Percentiles rank a stretch among this genome's conserved stretches.
phyloP scores from a whole-genome alignment of 1,140 invertebrate genomes.

The Parapsyche elsis region DNA sequence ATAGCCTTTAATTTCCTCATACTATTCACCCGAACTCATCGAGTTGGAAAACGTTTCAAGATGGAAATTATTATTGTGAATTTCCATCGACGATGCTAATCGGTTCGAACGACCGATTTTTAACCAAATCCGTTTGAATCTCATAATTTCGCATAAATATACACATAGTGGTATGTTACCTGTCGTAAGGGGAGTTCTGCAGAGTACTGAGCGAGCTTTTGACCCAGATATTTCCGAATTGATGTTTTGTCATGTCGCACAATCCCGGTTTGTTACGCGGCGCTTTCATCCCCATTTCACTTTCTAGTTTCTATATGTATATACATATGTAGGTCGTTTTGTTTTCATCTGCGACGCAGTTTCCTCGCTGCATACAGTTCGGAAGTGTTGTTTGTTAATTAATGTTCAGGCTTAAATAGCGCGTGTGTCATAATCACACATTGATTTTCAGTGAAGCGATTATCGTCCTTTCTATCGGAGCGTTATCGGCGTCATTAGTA shows the following conservation, averaged over 20 bases:
- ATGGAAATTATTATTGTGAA: too few relatives aligned
- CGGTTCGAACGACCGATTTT: too few relatives aligned
- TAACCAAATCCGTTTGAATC: too few relatives aligned
- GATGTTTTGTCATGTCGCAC: not conserved
- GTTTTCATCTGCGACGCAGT: not conserved
- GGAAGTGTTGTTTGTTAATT: too few relatives aligned
- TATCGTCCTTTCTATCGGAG: constrained; percentile 6
- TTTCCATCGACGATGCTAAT: too few relatives aligned
- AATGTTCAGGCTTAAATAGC: not conserved
- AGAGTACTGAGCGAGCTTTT: not conserved
- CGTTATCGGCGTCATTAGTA: constrained; percentile 35
- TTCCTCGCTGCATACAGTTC: too few relatives aligned
- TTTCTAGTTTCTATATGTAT: not conserved
- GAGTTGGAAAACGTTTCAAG: not conserved
- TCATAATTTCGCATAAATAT: too few relatives aligned
- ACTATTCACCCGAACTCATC: not conserved
- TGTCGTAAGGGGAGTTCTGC: not conserved
- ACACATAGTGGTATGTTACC: not conserved
- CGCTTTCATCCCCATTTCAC: too few relatives aligned
- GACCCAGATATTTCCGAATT: not conserved
- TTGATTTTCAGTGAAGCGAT: constrained; percentile 27
- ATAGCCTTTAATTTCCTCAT: not conserved
- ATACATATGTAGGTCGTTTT: not conserved
- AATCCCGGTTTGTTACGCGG: not conserved
- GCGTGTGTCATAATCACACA: constrained; percentile 14